Conservation (phyloP, 2,888 invertebrate species). For the Gari tellinella region DNA sequence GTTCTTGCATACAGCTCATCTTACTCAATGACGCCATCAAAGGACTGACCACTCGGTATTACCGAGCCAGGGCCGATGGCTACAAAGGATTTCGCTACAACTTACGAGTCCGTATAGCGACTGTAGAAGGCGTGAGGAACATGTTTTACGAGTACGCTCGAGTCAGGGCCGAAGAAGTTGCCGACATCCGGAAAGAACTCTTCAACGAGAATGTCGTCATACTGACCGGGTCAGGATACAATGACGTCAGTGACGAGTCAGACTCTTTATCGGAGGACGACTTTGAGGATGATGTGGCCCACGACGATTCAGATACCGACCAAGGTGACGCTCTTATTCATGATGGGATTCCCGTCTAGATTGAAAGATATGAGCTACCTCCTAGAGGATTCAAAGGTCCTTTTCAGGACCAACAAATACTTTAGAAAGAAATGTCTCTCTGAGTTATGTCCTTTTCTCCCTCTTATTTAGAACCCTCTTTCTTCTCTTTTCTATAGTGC, state of each 20-base stretch:
- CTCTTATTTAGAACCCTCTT: no score
- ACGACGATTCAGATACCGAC: no score
- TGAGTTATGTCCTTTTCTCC: no score
- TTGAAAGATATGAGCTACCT: no score
- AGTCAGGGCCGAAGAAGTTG: conserved; percentile 51
- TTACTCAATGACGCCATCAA: conserved; percentile 56
- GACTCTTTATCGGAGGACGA: no score
- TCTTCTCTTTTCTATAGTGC: no score
- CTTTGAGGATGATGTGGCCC: no score
- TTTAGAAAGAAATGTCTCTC: no score
- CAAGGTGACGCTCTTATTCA: no score
- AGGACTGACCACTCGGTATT: conserved; percentile 44
- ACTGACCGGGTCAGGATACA: conserved; percentile 23
- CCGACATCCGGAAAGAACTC: conserved; percentile 49
- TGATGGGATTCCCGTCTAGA: no score
- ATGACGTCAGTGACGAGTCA: conserved; percentile 7
- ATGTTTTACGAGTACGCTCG: conserved; percentile 58
- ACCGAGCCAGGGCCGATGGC: conserved; percentile 37
- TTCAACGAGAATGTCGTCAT: conserved; percentile 52
- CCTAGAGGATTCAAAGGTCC: no score
- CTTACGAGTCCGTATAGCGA: conserved; percentile 45
- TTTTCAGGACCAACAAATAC: no score
- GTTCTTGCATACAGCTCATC: conserved; percentile 44
- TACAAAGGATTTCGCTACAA: conserved; percentile 52
- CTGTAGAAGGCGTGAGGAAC: conserved; percentile 51